A percentile compares a stretch with the other conserved stretches of the same genome.
phyloP scores from a whole-genome alignment of 2,888 invertebrate genomes.

The Agonum fuliginosum region DNA sequence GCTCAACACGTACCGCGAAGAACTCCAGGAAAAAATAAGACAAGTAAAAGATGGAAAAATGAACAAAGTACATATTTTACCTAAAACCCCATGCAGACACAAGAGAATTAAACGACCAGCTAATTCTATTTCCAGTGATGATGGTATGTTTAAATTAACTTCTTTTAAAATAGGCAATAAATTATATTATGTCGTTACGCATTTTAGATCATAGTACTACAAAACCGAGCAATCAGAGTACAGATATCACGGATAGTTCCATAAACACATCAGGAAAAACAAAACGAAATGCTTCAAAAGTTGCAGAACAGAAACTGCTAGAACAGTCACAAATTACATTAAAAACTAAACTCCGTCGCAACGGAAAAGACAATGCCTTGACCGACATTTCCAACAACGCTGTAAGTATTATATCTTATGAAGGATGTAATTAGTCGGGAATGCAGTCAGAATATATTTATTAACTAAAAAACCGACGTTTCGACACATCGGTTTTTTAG shows the following conservation, averaged over 20 bases:
- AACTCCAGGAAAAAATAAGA: not conserved
- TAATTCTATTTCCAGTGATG: not conserved
- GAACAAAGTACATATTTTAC: not conserved
- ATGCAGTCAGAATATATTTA: no score
- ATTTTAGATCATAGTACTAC: not conserved
- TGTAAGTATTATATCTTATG: conserved; percentile 15
- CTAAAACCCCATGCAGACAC: conserved; percentile 1
- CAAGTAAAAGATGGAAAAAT: not conserved
- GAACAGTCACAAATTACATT: conserved; percentile 21
- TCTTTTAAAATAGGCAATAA: not conserved
- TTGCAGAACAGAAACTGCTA: conserved; percentile 21
- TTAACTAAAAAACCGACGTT: no score
- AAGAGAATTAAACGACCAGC: not conserved
- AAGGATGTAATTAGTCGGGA: no score
- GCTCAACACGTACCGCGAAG: not conserved
- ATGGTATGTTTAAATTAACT: not conserved
- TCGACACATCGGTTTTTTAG: no score
- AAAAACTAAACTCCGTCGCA: conserved; percentile 33
- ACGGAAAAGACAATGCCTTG: conserved; percentile 3
- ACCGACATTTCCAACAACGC: conserved; percentile 15
- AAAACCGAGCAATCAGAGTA: not conserved
- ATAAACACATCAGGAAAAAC: not conserved
- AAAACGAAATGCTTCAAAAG: conserved; percentile 26
- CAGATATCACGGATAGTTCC: not conserved
- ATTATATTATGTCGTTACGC: no score